Base-by-base conservation (phyloP, 37 sponge, comb jelly and placozoan species). In the Eunapius fragilis region DNA sequence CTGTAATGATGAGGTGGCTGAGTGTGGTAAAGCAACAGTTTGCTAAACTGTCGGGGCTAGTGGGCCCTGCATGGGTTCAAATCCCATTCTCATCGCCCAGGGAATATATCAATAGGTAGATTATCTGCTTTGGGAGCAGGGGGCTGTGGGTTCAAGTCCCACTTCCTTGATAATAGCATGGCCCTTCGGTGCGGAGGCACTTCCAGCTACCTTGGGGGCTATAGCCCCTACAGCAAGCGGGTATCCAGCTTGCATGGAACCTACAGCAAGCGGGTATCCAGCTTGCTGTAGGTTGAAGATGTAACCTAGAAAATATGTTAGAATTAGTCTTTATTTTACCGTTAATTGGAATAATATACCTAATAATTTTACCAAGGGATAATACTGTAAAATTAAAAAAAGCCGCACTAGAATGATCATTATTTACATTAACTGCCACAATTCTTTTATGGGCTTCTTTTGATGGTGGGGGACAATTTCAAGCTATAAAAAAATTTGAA, bases 111-210 rank as follows among this genome's bases (percentile, higher is more conserved):
- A 92, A 92, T 80, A 37, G 92, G 81, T 77, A 82, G 87, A 91
- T 91, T 84, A 38, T 84, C 81, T 88, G 81, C 88, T 92, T 88
- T 92, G 93, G 93, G 93, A 71, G 93, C 49, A 88, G 89, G 49
- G 85, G 93, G 93, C 84, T 92, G 76, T 78, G 93, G 85, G 89
- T 92, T 92, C 93, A 74, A 92, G 70, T 88, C 93, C 80, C 93
- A 34, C 69, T 92, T 86, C 75, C 84, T 74, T 91, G 91, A 91
- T 75, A 30, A 19, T 32, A 72, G 31, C 30, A 31, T 2, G 5
- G 12, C 0, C 73, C 73, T n/a, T n/a, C n/a, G n/a, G n/a, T n/a
- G n/a, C n/a, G n/a, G n/a, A n/a, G n/a, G n/a, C 71, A 28, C 3
- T 3, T 28, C 73, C 73, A 1, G 13, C 30, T 33, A 13, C 73